Base-by-base conservation (phyloP, 2,888 invertebrate species). In the Trypoxylon attenuatum region DNA sequence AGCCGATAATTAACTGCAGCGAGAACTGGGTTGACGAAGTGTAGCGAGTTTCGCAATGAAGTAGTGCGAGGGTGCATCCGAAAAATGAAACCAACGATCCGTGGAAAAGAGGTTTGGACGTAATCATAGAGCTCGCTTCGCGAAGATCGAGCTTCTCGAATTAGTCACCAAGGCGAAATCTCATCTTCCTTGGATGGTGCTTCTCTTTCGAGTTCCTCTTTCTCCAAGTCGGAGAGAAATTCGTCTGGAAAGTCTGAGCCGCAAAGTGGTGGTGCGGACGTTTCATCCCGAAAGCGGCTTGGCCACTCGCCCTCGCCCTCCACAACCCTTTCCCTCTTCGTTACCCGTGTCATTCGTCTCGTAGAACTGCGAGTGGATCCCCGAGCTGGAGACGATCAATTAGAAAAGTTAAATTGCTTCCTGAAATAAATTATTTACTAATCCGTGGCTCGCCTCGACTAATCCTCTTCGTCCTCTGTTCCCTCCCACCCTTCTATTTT, bases 341-440 rank as follows among this genome's bases (percentile, higher is more conserved):
- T 21, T 21, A 13, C 19, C 33, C 0, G n/a, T 0, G 5, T 10
- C 33, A 5, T n/a, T n/a, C 33, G n/a, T 29, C 21, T 23, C n/a
- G 13, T 53, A 10, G 33, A 33, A 13, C 18, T 42, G 39, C 23
- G 49, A 25, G 38, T 23, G 41, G 47, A 25, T 63, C 51, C 46
- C 38, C 51, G 23, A 45, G 33, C 46, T 13, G 66, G 56, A 54
- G 76, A 72, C 69, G 76, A 81, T 81, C 82, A 80, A 82, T 82
- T 82, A 83, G 77, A 79, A 80, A 83, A 81, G 83, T 82, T 83
- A 81, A 80, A 83, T 82, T 82, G 78, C 82, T 79, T 79, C 54
- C 73, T 54, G 73, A 78, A 81, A 82, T 82, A 80, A 80, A 83
- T 82, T 78, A 81, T 82, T 77, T 70, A 76, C 74, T 77, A 79